These are phyloP conservation scores for Dicyrtoma fusca DNA, from an alignment of 2,888 invertebrate species.

Conservation along the genomic window DNA sequence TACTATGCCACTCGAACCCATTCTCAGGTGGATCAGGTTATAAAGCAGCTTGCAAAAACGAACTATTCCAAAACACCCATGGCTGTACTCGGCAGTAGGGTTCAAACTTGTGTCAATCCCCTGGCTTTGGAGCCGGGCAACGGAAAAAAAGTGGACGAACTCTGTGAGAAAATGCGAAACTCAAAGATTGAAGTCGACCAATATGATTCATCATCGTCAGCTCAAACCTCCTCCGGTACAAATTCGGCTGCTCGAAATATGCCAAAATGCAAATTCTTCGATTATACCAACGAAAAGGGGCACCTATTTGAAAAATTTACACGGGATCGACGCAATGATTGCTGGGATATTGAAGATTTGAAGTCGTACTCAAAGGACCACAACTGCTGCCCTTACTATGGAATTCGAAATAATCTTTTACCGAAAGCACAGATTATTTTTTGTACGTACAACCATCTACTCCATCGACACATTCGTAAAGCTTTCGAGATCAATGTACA, in stretches of 20 bases:
- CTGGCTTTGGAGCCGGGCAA: conserved; percentile 21
- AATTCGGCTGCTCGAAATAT: too few relatives aligned
- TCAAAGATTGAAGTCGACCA: too few relatives aligned
- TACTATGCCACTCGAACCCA: conserved; percentile 49
- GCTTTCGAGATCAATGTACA: conserved; percentile 59
- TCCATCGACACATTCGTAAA: conserved; percentile 60
- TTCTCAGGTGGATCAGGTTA: conserved; percentile 48
- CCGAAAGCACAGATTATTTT: conserved; percentile 61
- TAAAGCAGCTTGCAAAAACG: conserved; percentile 44
- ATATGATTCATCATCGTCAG: too few relatives aligned
- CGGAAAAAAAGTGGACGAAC: not conserved
- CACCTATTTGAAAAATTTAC: not conserved
- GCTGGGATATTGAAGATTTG: conserved; percentile 52
- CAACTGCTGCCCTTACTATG: conserved; percentile 45
- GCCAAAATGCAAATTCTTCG: not conserved
- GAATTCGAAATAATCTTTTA: conserved; percentile 31
- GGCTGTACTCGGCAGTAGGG: conserved; percentile 47
- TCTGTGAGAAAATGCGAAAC: not conserved
- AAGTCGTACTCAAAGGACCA: conserved; percentile 25
- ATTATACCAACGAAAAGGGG: not conserved
- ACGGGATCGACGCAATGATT: conserved; percentile 2
- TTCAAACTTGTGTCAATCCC: conserved; percentile 41
- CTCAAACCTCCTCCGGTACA: too few relatives aligned
- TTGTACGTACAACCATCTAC: conserved; percentile 65
- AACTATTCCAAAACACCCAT: conserved; percentile 39